These are phyloP conservation scores for Colaptes auratus DNA, from an alignment of 2,113 vertebrate species.

Conservation along the genomic window DNA sequence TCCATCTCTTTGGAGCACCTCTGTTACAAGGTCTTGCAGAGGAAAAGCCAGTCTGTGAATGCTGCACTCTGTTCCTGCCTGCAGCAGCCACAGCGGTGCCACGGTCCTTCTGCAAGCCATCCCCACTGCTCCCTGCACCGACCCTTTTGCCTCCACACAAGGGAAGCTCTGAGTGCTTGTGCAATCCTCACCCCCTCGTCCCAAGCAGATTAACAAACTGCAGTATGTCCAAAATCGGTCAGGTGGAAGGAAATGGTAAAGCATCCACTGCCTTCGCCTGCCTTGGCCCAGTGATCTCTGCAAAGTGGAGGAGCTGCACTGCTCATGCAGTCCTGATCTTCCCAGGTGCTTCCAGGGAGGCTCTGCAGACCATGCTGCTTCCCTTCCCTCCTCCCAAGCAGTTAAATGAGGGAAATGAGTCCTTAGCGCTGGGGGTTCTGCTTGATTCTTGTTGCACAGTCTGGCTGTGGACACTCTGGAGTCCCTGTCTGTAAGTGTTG, in stretches of 20 bases:
- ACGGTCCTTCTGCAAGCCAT: background rate
- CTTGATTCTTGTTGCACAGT: background rate
- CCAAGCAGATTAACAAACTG: background rate
- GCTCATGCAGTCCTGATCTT: background rate
- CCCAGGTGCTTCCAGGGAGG: background rate
- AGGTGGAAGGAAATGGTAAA: background rate
- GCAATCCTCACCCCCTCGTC: background rate
- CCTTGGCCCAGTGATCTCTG: background rate
- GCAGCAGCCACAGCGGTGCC: background rate
- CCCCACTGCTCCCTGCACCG: background rate
- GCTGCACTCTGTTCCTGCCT: background rate
- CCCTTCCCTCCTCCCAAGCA: background rate
- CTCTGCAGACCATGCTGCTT: background rate
- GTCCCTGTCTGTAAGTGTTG: background rate
- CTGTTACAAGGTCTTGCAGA: background rate
- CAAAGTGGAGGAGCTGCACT: accelerated
- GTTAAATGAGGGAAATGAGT: background rate
- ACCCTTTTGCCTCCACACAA: background rate
- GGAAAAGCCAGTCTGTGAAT: background rate
- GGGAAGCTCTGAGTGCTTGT: background rate
- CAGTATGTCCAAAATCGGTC: background rate
- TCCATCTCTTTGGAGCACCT: background rate
- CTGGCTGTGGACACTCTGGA: background rate
- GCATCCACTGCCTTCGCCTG: background rate
- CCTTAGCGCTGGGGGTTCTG: background rate